Conservation (phyloP, 92 coral and sea anemone genomes). For the Micromussa lordhowensis region DNA sequence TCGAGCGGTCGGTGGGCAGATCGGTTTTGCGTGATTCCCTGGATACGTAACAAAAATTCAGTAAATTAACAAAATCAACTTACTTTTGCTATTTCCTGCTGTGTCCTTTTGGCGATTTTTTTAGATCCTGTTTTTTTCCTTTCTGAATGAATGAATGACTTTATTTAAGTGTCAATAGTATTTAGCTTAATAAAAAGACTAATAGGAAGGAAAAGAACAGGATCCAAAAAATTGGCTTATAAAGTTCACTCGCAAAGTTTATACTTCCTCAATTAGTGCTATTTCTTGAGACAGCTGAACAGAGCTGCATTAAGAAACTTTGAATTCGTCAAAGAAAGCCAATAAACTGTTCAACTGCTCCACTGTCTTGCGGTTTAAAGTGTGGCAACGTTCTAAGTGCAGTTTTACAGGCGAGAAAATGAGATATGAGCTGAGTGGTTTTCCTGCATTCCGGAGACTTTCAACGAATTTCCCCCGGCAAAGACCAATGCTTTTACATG, state of each 20-base stretch:
- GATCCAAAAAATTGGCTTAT: too few relatives aligned
- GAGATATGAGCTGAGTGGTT: background rate
- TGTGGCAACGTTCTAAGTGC: too few relatives aligned
- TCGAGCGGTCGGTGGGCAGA: background rate
- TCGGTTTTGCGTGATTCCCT: background rate
- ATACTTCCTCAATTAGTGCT: background rate
- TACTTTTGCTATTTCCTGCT: too few relatives aligned
- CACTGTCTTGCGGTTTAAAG: background rate
- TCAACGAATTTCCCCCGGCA: background rate
- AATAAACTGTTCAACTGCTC: background rate
- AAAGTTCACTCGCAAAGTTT: background rate
- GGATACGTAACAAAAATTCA: too few relatives aligned
- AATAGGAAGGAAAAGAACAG: too few relatives aligned
- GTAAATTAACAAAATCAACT: too few relatives aligned
- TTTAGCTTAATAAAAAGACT: too few relatives aligned
- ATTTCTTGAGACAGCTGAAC: background rate
- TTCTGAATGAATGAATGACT: too few relatives aligned
- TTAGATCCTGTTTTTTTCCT: too few relatives aligned
- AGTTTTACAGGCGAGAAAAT: background rate
- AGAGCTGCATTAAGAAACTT: background rate
- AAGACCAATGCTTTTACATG: too few relatives aligned
- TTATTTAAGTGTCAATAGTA: too few relatives aligned
- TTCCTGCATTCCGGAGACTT: constrained; percentile 9
- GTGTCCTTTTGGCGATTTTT: too few relatives aligned
- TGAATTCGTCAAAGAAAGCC: background rate